These are phyloP conservation scores for Patagioenas fasciata DNA, from an alignment of 2,113 vertebrate genomes.

Conservation along the genomic window DNA sequence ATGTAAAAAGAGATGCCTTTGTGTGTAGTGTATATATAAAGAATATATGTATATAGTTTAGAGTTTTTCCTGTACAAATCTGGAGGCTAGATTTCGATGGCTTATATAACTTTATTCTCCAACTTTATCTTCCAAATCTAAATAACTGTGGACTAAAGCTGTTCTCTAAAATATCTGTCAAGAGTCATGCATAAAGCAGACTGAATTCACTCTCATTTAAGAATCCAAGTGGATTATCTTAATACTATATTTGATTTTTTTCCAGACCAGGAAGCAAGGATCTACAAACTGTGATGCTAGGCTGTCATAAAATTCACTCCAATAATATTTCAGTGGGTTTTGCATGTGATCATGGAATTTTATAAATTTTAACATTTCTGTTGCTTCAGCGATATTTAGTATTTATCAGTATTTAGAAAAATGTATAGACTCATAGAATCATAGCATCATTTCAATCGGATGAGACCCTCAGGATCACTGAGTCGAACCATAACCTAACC, in stretches of 20 bases:
- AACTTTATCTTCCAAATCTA: not conserved
- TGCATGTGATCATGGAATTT: not conserved
- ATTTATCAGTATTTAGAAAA: not conserved
- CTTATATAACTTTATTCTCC: not conserved
- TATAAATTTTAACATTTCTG: not conserved
- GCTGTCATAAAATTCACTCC: not conserved
- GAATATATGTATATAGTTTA: not conserved
- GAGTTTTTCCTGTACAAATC: not conserved
- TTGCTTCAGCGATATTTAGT: not conserved
- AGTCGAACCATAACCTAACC: too few relatives aligned
- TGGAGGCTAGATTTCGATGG: not conserved
- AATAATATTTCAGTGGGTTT: not conserved
- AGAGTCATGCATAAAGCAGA: not conserved
- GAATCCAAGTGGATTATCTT: not conserved
- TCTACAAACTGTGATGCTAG: not conserved
- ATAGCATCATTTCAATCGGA: too few relatives aligned
- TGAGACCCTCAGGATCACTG: too few relatives aligned
- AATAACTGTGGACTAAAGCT: not conserved
- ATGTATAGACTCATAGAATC: not conserved
- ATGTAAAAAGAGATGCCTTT: not conserved
- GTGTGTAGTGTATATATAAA: not conserved
- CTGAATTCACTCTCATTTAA: not conserved
- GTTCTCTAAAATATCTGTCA: not conserved
- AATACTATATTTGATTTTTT: not conserved
- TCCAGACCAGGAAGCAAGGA: not conserved